Conservation (phyloP, 2,797 vertebrate genomes). For the Enteromius viviparus region DNA sequence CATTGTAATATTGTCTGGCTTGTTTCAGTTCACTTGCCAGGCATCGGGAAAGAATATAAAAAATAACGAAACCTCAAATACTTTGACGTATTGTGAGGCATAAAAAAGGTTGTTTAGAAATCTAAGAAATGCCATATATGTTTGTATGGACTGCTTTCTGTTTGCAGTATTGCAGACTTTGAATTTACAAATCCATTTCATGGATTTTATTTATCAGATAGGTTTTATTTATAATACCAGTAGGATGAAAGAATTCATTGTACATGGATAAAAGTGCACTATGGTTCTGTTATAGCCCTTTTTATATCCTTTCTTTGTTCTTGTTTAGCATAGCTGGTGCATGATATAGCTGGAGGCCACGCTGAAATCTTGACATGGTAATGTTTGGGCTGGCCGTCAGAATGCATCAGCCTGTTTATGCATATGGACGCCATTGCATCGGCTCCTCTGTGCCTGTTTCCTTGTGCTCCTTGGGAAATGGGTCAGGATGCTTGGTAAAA, state of each 20-base stretch:
- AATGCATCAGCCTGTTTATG: constrained; percentile 55
- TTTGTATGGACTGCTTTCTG: background rate
- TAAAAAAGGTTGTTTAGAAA: background rate
- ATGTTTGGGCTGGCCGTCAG: constrained; percentile 68
- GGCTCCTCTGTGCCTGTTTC: constrained; percentile 46
- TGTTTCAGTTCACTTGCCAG: constrained; percentile 34
- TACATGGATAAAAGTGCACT: background rate
- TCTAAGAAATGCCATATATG: background rate
- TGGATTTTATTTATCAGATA: background rate
- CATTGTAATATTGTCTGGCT: constrained; percentile 30
- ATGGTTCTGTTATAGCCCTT: background rate
- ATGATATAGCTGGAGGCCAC: constrained; percentile 9
- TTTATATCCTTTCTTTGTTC: constrained; percentile 7
- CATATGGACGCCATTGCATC: constrained; percentile 49
- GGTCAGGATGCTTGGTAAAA: constrained; percentile 74
- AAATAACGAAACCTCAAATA: constrained; percentile 19
- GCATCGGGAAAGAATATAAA: constrained; percentile 10
- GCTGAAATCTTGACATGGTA: constrained; percentile 52
- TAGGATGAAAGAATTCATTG: background rate
- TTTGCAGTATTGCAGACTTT: constrained; percentile 2
- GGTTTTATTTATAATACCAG: background rate
- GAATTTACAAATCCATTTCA: background rate
- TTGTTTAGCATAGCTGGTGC: background rate
- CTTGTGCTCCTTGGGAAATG: constrained; percentile 70
- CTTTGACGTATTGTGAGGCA: background rate